These are phyloP conservation scores for Eurosta solidaginis DNA, from an alignment of 1,140 invertebrate genomes.

Conservation along the genomic window DNA sequence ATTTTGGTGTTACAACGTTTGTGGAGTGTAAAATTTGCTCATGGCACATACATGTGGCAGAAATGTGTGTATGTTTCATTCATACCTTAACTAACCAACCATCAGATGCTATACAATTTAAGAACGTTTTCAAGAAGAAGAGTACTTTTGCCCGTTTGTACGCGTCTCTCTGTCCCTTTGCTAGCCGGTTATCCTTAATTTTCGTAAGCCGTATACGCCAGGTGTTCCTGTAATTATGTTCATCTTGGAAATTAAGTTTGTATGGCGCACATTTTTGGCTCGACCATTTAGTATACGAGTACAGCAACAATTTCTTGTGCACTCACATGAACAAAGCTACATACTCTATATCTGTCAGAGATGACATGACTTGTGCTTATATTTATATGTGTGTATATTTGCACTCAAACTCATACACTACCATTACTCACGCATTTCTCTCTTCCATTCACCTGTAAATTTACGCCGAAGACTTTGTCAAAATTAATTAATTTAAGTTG, in stretches of 20 bases:
- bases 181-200: not conserved
- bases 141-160: not conserved
- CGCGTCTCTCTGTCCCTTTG: not conserved
- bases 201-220: not conserved
- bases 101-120: not conserved
- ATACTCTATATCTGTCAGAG: not conserved
- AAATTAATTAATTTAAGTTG: conserved; percentile 29
- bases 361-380: not conserved
- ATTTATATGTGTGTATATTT: not conserved
- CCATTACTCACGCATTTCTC: not conserved
- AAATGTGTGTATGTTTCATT: not conserved
- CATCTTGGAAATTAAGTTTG: conserved; percentile 26
- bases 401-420: not conserved
- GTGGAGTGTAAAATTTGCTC: conserved; percentile 3
- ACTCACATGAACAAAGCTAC: not conserved
- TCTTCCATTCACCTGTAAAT: not conserved
- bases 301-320: not conserved
- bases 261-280: not conserved
- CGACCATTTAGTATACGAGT: not conserved
- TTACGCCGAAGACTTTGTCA: conserved; percentile 23
- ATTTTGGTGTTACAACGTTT: not conserved
- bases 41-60: not conserved
- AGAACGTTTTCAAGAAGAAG: not conserved
- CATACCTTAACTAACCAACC: not conserved
- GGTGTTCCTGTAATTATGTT: conserved; percentile 16